Base-by-base conservation (phyloP, 2,113 vertebrate species). In the Balaenoptera acutorostrata region DNA sequence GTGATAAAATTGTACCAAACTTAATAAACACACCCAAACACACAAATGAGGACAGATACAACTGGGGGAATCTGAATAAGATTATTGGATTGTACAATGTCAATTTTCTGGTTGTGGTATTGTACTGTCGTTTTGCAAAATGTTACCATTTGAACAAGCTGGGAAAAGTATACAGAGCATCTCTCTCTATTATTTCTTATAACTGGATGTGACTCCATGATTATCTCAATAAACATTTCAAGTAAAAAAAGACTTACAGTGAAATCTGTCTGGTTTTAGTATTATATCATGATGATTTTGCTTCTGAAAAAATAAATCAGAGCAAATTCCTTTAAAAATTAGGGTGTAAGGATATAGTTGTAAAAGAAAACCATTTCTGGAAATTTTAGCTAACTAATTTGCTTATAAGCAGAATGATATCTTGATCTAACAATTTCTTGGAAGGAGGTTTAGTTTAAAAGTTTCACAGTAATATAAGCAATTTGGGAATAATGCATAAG, bases 291-390 rank as follows among this genome's bases (percentile, higher is more conserved):
- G 12, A 69, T 92, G 36, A 68, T 46, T 77, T 94, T 64, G 27
- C 31, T 86, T 84, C 25, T 95, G 86, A 81, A 93, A 90, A 90
- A 46, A 93, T 82, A 89, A 85, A 41, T 88, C 59, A 64, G 88
- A 59, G 2, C 2, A 92, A 96, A 82, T 33, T 81, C 33, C 46
- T 93, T 86, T 90, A 87, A 90, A 66, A 82, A 63, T 94, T 86
- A 83, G 64, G 3, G 46, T 41, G 20, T 91, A 55, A 82, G 29
- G 68, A 57, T 86, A 71, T 77, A 57, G 3, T 86, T 64, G 33
- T n/a, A 89, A 94, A 80, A 25, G n/a, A 81, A 95, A 84, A 92
- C n/a, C 1, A 64, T 71, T 27, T 87, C 31, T 87, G 93, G 71
- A 87, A 88, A 78, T 90, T 93, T 93, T 84, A 91, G 14, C 36